These are phyloP conservation scores for Pogonocichla stellata DNA, from an alignment of 2,113 vertebrate species.

Conservation along the genomic window DNA sequence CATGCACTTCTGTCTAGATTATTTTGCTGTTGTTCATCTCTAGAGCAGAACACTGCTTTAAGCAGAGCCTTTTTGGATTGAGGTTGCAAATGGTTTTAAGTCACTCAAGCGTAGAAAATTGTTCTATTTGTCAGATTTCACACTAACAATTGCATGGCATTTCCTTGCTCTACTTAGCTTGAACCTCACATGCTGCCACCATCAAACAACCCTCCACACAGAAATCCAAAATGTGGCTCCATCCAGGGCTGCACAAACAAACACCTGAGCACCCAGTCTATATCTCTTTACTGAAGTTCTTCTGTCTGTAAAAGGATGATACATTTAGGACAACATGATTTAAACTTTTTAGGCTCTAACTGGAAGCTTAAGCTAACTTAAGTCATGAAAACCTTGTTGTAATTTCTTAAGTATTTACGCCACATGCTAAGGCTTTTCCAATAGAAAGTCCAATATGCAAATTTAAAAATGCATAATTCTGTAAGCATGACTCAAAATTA, in stretches of 20 bases:
- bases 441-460: not conserved
- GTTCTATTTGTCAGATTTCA: conserved; percentile 24
- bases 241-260: not conserved
- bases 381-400: not conserved
- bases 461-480: not conserved
- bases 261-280: not conserved
- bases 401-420: not conserved
- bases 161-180: conserved; percentile 8
- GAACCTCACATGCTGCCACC: not conserved
- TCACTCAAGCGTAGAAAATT: conserved; percentile 1
- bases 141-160: not conserved
- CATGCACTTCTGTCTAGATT: not conserved
- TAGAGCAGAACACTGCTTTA: not conserved
- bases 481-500: not conserved
- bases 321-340: not conserved
- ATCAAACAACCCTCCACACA: not conserved
- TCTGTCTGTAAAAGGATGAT: not conserved
- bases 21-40: not conserved
- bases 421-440: not conserved
- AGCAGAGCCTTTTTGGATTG: conserved; percentile 16
- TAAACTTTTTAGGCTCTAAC: not conserved
- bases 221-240: not conserved
- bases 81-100: conserved; percentile 17
- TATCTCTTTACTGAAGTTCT: not conserved
- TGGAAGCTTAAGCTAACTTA: not conserved